phyloP scores from a whole-genome alignment of 2,797 vertebrate genomes.

The Enteromius treurensis region DNA sequence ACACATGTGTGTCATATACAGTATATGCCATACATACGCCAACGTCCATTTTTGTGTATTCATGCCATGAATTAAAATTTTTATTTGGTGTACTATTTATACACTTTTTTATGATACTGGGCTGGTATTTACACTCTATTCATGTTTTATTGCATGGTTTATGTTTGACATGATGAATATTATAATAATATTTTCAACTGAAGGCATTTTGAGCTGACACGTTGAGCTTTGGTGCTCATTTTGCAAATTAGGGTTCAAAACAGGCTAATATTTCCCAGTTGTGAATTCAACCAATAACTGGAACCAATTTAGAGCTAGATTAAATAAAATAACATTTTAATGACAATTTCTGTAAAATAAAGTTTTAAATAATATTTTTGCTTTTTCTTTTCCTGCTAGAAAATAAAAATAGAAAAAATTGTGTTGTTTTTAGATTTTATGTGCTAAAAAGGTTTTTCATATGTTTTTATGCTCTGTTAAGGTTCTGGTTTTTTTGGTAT shows the following conservation, averaged over 20 bases:
- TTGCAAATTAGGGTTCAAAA: neutral
- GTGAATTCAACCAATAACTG: neutral
- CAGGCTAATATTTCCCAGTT: neutral
- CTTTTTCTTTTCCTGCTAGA: neutral
- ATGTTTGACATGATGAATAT: neutral
- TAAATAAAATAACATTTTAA: too few species aligned
- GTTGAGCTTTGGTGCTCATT: neutral
- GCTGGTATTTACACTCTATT: neutral
- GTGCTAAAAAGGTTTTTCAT: constrained; percentile 41
- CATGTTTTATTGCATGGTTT: neutral
- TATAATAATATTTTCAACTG: neutral
- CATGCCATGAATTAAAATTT: too few species aligned
- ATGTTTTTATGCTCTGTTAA: neutral
- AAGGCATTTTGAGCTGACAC: neutral
- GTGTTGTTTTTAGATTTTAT: neutral
- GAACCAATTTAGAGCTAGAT: too few species aligned
- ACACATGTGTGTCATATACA: too few species aligned
- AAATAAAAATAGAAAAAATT: neutral
- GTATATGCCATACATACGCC: too few species aligned
- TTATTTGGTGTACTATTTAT: too few species aligned
- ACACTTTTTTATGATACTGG: too few species aligned
- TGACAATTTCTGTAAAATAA: neutral
- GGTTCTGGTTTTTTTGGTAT: neutral
- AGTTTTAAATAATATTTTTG: neutral
- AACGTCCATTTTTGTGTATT: too few species aligned